Percentiles rank a stretch among this genome's conserved stretches.
Conservation (phyloP, 2,888 invertebrate genomes). For the Bhutanitis thaidina region DNA sequence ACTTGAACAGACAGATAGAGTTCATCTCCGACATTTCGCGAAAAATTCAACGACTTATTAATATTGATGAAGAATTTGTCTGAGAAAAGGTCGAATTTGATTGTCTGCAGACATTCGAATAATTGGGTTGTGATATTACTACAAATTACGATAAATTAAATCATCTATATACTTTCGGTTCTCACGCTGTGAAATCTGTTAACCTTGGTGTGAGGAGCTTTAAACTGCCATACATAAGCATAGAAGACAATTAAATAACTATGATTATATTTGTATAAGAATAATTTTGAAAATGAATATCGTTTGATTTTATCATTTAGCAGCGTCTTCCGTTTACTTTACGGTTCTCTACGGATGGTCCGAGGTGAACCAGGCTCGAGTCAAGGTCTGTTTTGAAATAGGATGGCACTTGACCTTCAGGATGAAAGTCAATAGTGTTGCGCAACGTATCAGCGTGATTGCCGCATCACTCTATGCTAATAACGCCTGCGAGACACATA, state of each 20-base stretch:
- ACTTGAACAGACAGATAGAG: conserved; percentile 55
- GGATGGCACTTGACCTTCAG: conserved; percentile 79
- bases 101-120: conserved; percentile 77
- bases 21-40: conserved; percentile 77
- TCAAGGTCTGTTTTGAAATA: conserved; percentile 78
- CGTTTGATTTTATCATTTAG: conserved; percentile 62
- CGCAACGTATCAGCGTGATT: conserved; percentile 65
- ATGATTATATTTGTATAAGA: too few relatives aligned
- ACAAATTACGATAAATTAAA: conserved; percentile 76
- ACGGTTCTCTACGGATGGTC: conserved; percentile 48
- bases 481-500: conserved; percentile 68
- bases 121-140: conserved; percentile 69
- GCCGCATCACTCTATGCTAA: conserved; percentile 70
- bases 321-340: conserved; percentile 66
- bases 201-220: conserved; percentile 48
- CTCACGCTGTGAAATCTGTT: conserved; percentile 70
- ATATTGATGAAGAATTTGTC: conserved; percentile 78
- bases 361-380: conserved; percentile 73
- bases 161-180: conserved; percentile 64
- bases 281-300: conserved; percentile 34
- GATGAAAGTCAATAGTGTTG: conserved; percentile 78
- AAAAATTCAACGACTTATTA: conserved; percentile 69
- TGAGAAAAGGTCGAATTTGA: conserved; percentile 78
- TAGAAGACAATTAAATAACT: background rate
- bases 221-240: conserved; percentile 30